Base-by-base conservation (phyloP, 37 sponge, comb jelly and placozoan genomes). In the Axinella damicornis region DNA sequence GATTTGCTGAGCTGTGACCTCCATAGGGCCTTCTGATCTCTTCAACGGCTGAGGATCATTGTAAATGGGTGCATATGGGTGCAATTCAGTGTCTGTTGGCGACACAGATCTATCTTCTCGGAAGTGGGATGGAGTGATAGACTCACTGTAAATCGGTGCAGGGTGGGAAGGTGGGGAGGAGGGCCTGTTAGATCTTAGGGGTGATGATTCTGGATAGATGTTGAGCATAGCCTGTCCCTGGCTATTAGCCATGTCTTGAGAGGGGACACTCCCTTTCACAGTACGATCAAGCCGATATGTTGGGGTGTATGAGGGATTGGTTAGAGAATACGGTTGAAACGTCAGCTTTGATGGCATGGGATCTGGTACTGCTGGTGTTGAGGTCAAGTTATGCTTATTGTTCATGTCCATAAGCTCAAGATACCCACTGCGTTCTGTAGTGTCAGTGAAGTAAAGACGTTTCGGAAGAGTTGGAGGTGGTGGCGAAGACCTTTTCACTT, bases 281-380 rank as follows among this genome's bases (percentile, higher is more conserved):
- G 46, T 9, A 46, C 9, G 46, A 31, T 28, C 39, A 14, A 89
- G 61, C 21, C 71, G 53, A 32, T 89, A 84, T n/a, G 79, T 60
- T 9, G 90, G 83, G 14, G 74, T 65, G 62, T 89, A 89, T 56
- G 83, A 53, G 0, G 90, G 90, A 63, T 89, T 89, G n/a, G 41
- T 56, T 40, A 71, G 58, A 55, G 38, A 79, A 15, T 57, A 20
- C 15, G 67, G 61, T 59, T 74, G 63, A 21, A 15, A 5, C 1
- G 4, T 38, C n/a, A 78, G 40, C 53, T 78, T 56, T 28, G 67
- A 4, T 9, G 46, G 46, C 46, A 9, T 65, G 25, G 61, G 79
- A 1, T 14, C 62, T 18, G 59, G 79, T 21, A 53, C 56, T 27
- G 34, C 56, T 21, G 66, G 68, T 38, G n/a, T 6, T 2, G 80